Evolutionary conservation across 2,797 vertebrate species (phyloP), one percentile per base, ranked within the genome.

Genomic region (Paratrypauchen microcephalus): DNA sequence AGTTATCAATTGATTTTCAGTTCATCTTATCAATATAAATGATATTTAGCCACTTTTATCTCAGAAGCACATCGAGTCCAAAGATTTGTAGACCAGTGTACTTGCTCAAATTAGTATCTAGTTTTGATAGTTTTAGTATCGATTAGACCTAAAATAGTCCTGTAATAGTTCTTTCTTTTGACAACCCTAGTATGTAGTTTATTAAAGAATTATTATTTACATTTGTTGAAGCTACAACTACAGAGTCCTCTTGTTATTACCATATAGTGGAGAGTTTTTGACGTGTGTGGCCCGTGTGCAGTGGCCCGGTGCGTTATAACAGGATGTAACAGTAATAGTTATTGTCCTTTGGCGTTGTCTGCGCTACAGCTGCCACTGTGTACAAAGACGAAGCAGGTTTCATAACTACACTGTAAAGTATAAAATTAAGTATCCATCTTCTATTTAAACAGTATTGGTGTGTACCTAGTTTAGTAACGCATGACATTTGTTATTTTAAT

Each of bases 251-350:
- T 26, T 16, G 1, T 12, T 26, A 4, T 23, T 12, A 24, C 3
- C 4, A 56, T 55, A 13, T 55, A 19, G 57, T 50, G 18, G 57
- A 32, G 28, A 30, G 7, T 59, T n/a, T 39, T 19, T 16, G 32
- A 36, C 2, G 7, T 41, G 32, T 39, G 60, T 32, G n/a, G n/a
- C n/a, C n/a, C n/a, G n/a, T n/a, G n/a, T 4, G 21, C 21, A 63
- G 39, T 18, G 36, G 13, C 7, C n/a, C 1, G 3, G 13, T 19
- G 24, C 15, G n/a, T 65, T 30, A 18, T 63, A 50, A 30, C 63
- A 65, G 63, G 63, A 65, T 65, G 24, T 65, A 5, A 26, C 21
- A 3, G 39, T 41, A 41, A 41, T 47, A n/a, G 26, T 24, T 63
- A 63, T 63, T 47, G 23, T 58, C 3, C 18, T 60, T 57, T 7